These are phyloP conservation scores for Heliconius ethilla DNA, from an alignment of 2,888 invertebrate species.

Conservation along the genomic window DNA sequence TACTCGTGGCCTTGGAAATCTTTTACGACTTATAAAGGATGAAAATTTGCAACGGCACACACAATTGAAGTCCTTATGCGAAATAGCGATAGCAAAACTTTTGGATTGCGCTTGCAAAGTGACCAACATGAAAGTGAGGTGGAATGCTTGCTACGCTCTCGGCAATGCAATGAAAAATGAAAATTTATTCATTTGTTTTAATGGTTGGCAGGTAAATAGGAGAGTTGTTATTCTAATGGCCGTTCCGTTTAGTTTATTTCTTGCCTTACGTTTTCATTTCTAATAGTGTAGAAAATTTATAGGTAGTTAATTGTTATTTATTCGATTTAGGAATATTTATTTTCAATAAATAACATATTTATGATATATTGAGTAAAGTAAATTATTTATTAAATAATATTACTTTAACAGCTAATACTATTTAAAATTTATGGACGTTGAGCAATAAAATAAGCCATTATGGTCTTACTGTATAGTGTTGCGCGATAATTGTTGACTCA, in stretches of 20 bases:
- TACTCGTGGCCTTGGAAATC: slow-evolving; percentile 90
- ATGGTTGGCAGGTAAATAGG: slow-evolving; percentile 78
- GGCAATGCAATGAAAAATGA: slow-evolving; percentile 89
- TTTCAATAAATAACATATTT: too few species aligned
- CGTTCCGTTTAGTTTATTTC: neutral
- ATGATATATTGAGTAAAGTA: too few species aligned
- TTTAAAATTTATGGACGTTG: too few species aligned
- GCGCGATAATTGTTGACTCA: too few species aligned
- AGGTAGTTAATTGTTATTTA: neutral
- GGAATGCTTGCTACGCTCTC: slow-evolving; percentile 95
- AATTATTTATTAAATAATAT: too few species aligned
- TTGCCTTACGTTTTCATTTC: neutral
- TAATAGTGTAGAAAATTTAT: neutral
- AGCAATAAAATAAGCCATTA: too few species aligned
- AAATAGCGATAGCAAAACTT: slow-evolving; percentile 84
- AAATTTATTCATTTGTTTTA: slow-evolving; percentile 70
- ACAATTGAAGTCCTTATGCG: slow-evolving; percentile 79
- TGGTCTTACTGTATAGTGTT: too few species aligned
- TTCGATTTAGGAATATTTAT: too few species aligned
- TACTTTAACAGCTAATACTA: too few species aligned
- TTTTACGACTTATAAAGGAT: slow-evolving; percentile 84
- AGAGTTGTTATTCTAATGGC: neutral
- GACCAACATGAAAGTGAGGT: slow-evolving; percentile 92
- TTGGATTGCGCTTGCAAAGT: slow-evolving; percentile 86
- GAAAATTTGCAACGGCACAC: slow-evolving; percentile 72